Evolutionary conservation across 2,113 vertebrate species (phyloP), one percentile per base, ranked within the genome.

Genomic region (Megalops atlanticus): DNA sequence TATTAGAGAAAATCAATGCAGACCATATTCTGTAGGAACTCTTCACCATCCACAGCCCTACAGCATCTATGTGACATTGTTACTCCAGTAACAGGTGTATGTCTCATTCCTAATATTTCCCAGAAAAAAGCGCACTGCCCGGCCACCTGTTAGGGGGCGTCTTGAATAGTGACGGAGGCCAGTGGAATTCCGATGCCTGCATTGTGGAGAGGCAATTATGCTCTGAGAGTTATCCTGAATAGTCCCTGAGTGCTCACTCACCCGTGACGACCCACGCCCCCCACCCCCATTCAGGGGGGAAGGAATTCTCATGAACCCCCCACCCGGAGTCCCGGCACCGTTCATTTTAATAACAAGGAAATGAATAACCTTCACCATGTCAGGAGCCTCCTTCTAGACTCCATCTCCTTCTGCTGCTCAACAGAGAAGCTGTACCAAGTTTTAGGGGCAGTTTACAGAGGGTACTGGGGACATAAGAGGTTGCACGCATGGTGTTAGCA

Each of bases 131-230:
- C 36, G 18, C 18, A 0, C 16, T 36, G 31, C 4, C 27, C 2
- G 69, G 31, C n/a, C n/a, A n/a, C 85, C 84, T 84, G 82, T 87
- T 88, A 18, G 36, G 87, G 82, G 85, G 86, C 86, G 84, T 85
- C 82, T 85, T 87, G 89, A 89, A 91, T 89, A 87, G 83, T 83
- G 90, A 90, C 88, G 88, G 85, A 89, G 88, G 88, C 74, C 79
- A 79, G 79, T 85, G 84, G 85, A 91, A 90, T 86, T 83, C 81
- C 83, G 87, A 77, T 71, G 49, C 52, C 82, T 86, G 86, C 87
- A 88, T 89, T 92, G 88, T 89, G 89, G 89, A 86, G 87, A 83
- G 77, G 83, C 83, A 90, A 89, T 90, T 91, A 89, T 78, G 76
- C 83, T 83, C 83, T 75, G 86, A 88, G 84, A 84, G 84, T 47